Evolutionary conservation across 2,797 vertebrate genomes (phyloP), one percentile per base, ranked within the genome.

Genomic region (Silurus aristotelis): DNA sequence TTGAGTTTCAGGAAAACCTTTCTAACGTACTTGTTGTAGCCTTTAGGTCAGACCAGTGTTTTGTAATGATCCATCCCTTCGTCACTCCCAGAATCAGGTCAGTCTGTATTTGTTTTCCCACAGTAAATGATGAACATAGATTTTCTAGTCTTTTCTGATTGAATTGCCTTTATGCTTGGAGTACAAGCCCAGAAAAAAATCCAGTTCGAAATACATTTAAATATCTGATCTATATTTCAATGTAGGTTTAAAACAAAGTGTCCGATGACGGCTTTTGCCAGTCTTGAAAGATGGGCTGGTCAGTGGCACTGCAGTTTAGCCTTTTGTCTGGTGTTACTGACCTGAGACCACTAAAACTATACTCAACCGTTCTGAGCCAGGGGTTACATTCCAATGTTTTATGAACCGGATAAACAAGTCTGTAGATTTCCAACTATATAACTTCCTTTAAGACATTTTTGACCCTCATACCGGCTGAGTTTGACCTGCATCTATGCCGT

Each of bases 41-140:
- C 87, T 86, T 67, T 7, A 55, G 70, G 86, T 88, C 70, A 86
- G 20, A 70, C 56, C 15, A 25, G 60, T 64, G 87, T 84, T 93
- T 91, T 89, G 89, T 75, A 91, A 91, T 84, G 72, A 88, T 81
- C 80, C 63, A 82, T 55, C 55, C 6, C 20, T 43, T 58, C 2
- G 6, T 92, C 93, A 89, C 93, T 90, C 6, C 76, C 83, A 88
- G 67, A 94, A 92, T 87, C 88, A 92, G 93, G 93, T 93, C 94
- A 93, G 90, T 82, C 70, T 83, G 85, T 87, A 89, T 89, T 87
- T 85, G 85, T 84, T 93, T 92, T 77, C 91, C 92, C 87, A 90
- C 87, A 87, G 85, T 90, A 86, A 91, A 90, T 88, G 90, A 92
- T 86, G 76, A 79, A 64, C 15, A 52, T 14, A 84, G 85, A 87